These are phyloP conservation scores for Tenthredo livida DNA, from an alignment of 2,888 invertebrate species.

Conservation along the genomic window DNA sequence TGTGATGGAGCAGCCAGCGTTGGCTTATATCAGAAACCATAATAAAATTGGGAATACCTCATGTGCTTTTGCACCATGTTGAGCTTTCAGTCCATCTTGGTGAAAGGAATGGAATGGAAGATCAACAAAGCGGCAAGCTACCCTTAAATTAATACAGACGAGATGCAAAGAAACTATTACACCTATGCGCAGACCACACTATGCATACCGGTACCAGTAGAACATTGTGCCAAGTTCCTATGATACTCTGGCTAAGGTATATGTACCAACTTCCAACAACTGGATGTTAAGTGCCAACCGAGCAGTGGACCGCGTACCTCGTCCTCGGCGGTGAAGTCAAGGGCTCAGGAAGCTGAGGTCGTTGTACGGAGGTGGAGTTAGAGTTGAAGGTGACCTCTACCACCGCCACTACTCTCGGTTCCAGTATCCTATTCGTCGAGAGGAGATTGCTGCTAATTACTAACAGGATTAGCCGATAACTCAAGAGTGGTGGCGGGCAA, in stretches of 20 bases:
- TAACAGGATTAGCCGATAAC: slow-evolving; percentile 47
- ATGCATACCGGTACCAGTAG: background rate
- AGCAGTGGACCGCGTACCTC: slow-evolving; percentile 20
- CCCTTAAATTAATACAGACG: background rate
- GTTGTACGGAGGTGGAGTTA: slow-evolving; percentile 48
- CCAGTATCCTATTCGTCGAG: slow-evolving; percentile 43
- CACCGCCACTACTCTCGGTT: slow-evolving; percentile 18
- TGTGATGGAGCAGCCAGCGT: background rate
- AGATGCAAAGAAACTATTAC: background rate
- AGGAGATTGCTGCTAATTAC: slow-evolving; percentile 48
- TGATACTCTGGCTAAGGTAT: background rate
- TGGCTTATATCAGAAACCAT: background rate
- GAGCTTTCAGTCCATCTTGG: background rate
- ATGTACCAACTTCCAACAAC: slow-evolving; percentile 12
- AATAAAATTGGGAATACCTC: background rate
- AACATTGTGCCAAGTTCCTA: slow-evolving; percentile 22
- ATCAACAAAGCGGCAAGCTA: background rate
- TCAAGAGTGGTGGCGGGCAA: slow-evolving; percentile 31
- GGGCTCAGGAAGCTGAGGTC: slow-evolving; percentile 42
- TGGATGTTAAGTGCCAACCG: slow-evolving; percentile 39
- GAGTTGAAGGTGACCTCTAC: slow-evolving; percentile 38
- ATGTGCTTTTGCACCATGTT: background rate
- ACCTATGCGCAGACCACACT: background rate
- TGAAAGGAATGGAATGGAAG: background rate
- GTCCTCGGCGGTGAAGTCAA: slow-evolving; percentile 44